A percentile compares a stretch with the other conserved stretches of the same genome.
Conservation (phyloP, 2,888 invertebrate genomes). For the Dichetophora obliterata region DNA sequence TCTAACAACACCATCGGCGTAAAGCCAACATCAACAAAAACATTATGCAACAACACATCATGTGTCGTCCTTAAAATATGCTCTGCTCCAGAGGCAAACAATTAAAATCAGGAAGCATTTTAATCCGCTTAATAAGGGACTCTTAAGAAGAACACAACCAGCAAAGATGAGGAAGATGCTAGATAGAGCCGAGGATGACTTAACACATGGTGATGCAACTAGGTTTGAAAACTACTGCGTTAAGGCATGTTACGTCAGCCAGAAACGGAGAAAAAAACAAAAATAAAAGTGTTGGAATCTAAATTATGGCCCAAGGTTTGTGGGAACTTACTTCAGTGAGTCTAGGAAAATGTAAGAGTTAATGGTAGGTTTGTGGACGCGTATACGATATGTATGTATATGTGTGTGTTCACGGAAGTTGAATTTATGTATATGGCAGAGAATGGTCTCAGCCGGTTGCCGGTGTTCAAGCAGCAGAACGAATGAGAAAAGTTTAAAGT, state of each 20-base stretch:
- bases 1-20: neutral
- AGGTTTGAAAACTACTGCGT: no score
- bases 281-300: slow-evolving; percentile 38
- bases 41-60: slow-evolving; percentile 21
- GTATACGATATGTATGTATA: neutral
- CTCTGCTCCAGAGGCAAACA: slow-evolving; percentile 54
- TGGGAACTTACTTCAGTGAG: slow-evolving; percentile 41
- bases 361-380: slow-evolving; percentile 16
- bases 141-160: slow-evolving; percentile 45
- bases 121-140: slow-evolving; percentile 67
- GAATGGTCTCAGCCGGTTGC: slow-evolving; percentile 25
- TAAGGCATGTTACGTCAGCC: neutral
- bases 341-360: neutral
- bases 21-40: neutral
- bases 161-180: slow-evolving; percentile 13
- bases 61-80: slow-evolving; percentile 24
- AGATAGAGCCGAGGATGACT: neutral
- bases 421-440: neutral
- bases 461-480: slow-evolving; percentile 29
- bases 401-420: neutral
- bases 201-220: neutral
- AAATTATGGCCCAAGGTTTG: slow-evolving; percentile 53
- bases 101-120: slow-evolving; percentile 68
- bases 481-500: slow-evolving; percentile 31
- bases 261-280: neutral